Percentiles rank a stretch among this genome's conserved stretches.
phyloP scores from a whole-genome alignment of 1,140 invertebrate genomes.

The Agrypnia vestita region DNA sequence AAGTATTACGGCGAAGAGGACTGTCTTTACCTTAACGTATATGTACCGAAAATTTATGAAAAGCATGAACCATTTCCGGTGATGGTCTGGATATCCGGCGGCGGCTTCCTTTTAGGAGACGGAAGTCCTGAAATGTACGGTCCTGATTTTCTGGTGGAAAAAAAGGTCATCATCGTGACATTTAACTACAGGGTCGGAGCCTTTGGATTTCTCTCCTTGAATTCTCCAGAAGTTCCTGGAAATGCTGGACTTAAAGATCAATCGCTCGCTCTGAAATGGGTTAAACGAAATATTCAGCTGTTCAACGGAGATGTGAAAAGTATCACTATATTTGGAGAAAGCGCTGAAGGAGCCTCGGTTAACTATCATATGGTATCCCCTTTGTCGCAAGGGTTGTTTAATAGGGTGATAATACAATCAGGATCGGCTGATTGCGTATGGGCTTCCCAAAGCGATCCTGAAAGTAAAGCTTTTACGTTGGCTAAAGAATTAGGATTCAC shows the following conservation, averaged over 20 bases:
- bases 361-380: constrained; percentile 64
- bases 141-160: constrained; percentile 72
- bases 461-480: constrained; percentile 65
- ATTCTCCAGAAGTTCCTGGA: constrained; percentile 71
- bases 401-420: constrained; percentile 76
- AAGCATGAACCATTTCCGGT: constrained; percentile 62
- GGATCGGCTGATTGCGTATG: constrained; percentile 69
- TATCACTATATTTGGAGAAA: constrained; percentile 74
- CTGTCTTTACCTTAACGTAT: constrained; percentile 74
- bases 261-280: constrained; percentile 52
- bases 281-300: constrained; percentile 73
- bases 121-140: constrained; percentile 63
- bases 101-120: constrained; percentile 73
- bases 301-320: constrained; percentile 78
- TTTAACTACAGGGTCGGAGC: constrained; percentile 85
- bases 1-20: constrained; percentile 69
- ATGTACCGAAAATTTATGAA: constrained; percentile 62
- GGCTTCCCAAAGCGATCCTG: constrained; percentile 63
- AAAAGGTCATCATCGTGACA: constrained; percentile 80
- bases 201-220: constrained; percentile 81
- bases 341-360: constrained; percentile 70
- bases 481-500: constrained; percentile 67
- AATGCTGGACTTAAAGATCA: constrained; percentile 59
- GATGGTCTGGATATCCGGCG: constrained; percentile 77
- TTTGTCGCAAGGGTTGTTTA: constrained; percentile 71